A percentile compares a stretch with the other conserved stretches of the same genome.
Conservation (phyloP, 2,797 vertebrate genomes). For the Rhadinocentrus ornatus region DNA sequence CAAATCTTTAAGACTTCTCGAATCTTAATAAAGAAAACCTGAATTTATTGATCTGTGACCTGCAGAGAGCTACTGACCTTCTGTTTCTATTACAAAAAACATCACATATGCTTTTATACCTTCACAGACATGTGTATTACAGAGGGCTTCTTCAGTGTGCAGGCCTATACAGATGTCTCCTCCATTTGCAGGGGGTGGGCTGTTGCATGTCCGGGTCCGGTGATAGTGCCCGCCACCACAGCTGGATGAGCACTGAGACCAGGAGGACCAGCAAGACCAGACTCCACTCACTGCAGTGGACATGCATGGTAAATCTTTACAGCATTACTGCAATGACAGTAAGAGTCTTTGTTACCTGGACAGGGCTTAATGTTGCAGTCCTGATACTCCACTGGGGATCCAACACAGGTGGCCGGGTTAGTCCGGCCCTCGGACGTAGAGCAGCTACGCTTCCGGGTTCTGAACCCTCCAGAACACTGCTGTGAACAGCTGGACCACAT, state of each 20-base stretch:
- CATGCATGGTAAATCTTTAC: neutral
- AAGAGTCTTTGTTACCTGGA: slow-evolving; percentile 78
- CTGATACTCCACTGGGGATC: slow-evolving; percentile 92
- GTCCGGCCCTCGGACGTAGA: slow-evolving; percentile 86
- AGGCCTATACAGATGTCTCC: slow-evolving; percentile 95
- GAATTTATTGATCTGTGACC: neutral
- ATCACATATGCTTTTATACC: slow-evolving; percentile 70
- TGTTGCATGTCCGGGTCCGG: slow-evolving; percentile 91
- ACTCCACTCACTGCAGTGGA: slow-evolving; percentile 87
- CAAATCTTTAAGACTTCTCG: neutral
- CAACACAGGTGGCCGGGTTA: slow-evolving; percentile 86
- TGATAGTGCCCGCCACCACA: slow-evolving; percentile 94
- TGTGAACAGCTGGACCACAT: slow-evolving; percentile 93
- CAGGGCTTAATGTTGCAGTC: slow-evolving; percentile 92
- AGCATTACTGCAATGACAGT: no score
- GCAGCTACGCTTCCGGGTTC: slow-evolving; percentile 90
- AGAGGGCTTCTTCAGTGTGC: slow-evolving; percentile 95
- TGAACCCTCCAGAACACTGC: slow-evolving; percentile 90
- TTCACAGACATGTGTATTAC: slow-evolving; percentile 90
- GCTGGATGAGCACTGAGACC: slow-evolving; percentile 92
- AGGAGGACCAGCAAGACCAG: slow-evolving; percentile 96
- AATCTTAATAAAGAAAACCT: neutral
- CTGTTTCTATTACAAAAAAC: no score
- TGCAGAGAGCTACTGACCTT: neutral
- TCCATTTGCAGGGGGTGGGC: slow-evolving; percentile 87